Evolutionary conservation across 2,113 vertebrate species (phyloP), one percentile per base, ranked within the genome.

Genomic region (Actenoides hombroni): DNA sequence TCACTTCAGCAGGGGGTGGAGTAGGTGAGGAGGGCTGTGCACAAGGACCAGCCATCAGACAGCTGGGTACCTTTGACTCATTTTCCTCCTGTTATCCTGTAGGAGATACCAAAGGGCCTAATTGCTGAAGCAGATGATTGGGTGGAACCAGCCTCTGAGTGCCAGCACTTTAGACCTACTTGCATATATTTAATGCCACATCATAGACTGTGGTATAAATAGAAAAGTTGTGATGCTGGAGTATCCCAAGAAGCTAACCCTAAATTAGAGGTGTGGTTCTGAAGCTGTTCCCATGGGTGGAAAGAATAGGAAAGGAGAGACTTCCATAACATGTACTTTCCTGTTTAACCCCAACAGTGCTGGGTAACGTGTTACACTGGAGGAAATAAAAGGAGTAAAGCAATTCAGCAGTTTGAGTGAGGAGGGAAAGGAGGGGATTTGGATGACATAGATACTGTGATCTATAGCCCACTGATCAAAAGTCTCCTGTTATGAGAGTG

Each of bases 261-360:
- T 80, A 67, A 91, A 83, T 95, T 91, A 87, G 84, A 75, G 73
- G 39, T 80, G 68, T 78, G 60, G 78, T 91, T 94, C 91, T 81
- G 53, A 86, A 83, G 48, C 64, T 63, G 24, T 73, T 95, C n/a
- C 69, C 24, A 11, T 23, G 46, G 42, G 37, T 67, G 40, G 46
- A 67, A 67, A 76, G 74, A 68, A 54, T 11, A 71, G 39, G 64
- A 71, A 35, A 51, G 51, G 39, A 79, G 39, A 56, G 71, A 18
- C 75, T 86, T 88, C 63, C 11, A 7, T 46, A n/a, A 21, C 6
- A 2, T 33, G n/a, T 16, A 4, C 39, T 79, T 69, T 37, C 12
- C 40, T 74, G 23, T 46, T 92, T 89, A 87, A 33, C 88, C 28
- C 42, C 26, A 29, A 10, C n/a, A 48, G 23, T 44, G 4, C 61